Conservation (phyloP, 2,888 invertebrate genomes). For the Nycteola revayana region DNA sequence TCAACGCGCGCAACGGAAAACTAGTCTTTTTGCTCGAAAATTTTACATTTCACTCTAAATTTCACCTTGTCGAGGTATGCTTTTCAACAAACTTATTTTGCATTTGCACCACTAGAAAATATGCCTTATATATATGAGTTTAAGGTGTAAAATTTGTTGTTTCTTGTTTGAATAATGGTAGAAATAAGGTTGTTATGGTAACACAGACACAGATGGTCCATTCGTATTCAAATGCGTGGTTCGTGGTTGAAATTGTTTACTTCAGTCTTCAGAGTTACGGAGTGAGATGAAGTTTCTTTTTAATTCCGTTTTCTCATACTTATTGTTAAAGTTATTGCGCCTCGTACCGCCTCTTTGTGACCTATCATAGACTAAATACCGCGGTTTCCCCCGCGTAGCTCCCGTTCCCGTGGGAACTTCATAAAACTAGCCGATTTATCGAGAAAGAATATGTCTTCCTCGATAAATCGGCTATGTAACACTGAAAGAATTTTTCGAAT, state of each 20-base stretch:
- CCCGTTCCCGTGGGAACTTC: too few relatives aligned
- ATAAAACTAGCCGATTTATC: too few relatives aligned
- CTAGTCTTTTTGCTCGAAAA: conserved; percentile 10
- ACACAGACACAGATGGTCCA: conserved; percentile 12
- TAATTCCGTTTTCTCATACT: too few relatives aligned
- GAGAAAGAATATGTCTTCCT: too few relatives aligned
- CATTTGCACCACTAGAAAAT: background rate
- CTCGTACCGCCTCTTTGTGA: too few relatives aligned
- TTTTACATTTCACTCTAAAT: conserved; percentile 19
- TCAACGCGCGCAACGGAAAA: conserved; percentile 1
- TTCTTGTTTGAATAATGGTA: conserved; percentile 3
- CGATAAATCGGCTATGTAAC: too few relatives aligned
- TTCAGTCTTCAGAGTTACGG: background rate
- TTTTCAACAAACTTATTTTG: conserved; percentile 6
- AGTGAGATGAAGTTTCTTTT: too few relatives aligned
- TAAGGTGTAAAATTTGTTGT: too few relatives aligned
- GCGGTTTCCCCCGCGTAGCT: too few relatives aligned
- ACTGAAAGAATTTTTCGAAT: too few relatives aligned
- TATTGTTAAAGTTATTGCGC: too few relatives aligned
- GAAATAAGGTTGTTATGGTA: conserved; percentile 16
- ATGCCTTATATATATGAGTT: background rate
- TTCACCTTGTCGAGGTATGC: conserved; percentile 7
- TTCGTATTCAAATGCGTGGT: conserved; percentile 19
- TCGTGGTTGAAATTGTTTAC: conserved; percentile 14
- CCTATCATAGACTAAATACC: too few relatives aligned